Percentiles rank a stretch among this genome's conserved stretches.
Conservation (phyloP, 2,113 vertebrate genomes). For the Pedetes capensis region DNA sequence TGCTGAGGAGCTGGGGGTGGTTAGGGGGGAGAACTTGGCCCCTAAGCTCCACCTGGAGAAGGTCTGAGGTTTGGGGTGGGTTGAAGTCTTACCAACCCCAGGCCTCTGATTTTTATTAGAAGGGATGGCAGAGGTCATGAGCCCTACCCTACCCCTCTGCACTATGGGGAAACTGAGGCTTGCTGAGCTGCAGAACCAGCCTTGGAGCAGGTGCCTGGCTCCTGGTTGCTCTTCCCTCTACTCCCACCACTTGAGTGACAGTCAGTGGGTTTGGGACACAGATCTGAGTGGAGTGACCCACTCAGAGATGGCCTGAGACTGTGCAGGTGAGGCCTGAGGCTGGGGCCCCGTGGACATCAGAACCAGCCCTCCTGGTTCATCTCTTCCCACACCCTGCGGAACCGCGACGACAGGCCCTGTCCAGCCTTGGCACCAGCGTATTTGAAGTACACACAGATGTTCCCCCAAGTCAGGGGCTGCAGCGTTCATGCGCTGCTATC, state of each 20-base stretch:
- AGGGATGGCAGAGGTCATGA: neutral
- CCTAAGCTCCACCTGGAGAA: neutral
- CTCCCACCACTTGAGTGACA: neutral
- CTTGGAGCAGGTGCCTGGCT: neutral
- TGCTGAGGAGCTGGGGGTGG: neutral
- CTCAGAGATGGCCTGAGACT: neutral
- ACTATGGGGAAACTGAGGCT: neutral
- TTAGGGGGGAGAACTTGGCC: neutral
- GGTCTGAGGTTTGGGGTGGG: neutral
- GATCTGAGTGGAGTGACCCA: neutral
- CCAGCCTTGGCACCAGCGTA: neutral
- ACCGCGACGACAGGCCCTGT: fast-evolving
- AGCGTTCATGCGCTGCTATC: neutral
- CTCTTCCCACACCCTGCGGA: fast-evolving
- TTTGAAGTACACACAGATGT: neutral
- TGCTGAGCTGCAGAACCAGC: neutral
- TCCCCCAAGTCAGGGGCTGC: neutral
- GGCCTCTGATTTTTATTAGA: neutral
- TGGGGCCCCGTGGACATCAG: neutral
- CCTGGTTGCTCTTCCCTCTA: no score
- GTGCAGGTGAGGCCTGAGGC: neutral
- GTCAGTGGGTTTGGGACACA: neutral
- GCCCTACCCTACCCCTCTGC: neutral
- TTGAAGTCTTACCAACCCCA: neutral
- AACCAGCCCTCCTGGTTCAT: neutral